Base-by-base conservation (phyloP, 2,797 vertebrate genomes). In the Parauchenoglanis punctatus region DNA sequence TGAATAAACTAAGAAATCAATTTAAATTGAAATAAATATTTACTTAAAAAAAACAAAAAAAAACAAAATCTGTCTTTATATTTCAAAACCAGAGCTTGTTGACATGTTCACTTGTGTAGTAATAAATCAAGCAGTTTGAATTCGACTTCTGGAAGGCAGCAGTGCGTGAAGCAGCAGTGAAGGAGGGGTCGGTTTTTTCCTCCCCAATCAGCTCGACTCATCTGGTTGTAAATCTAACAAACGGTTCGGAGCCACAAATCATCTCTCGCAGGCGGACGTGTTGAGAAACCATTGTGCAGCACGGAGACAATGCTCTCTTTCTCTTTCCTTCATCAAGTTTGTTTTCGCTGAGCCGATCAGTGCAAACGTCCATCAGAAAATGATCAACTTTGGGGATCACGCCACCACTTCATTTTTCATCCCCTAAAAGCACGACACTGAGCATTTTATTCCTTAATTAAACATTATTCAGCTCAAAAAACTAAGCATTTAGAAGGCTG, bases 181-280 rank as follows among this genome's bases (percentile, higher is more conserved):
- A 77, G n/a, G 77, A 78, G 80, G 70, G 81, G 72, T n/a, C 28
- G 91, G 91, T 93, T 93, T 93, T 94, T 94, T 94, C 92, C 94
- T 93, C 88, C 83, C 89, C 91, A 93, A 95, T 95, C 94, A 93
- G 91, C 93, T 89, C 90, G 89, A 91, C 91, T 90, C 91, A 93
- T 93, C 95, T 96, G 93, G 94, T 94, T 94, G 95, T 96, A 96
- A 96, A 96, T 96, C 93, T 91, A 83, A 82, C 76, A 75, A 87
- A 87, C 84, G 85, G 44, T 40, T 18, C 85, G 90, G 90, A 85
- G 84, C 87, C 81, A 7, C 90, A 92, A 93, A 92, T 90, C 92
- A 91, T 91, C 89, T 23, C 46, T 87, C 12, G 40, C 89, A 91
- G 90, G 89, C 87, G 87, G 89, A 93, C 86, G 90, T 94, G 91